A percentile compares a stretch with the other conserved stretches of the same genome.
phyloP scores from a whole-genome alignment of 2,797 vertebrate species.

The Karalla daura region DNA sequence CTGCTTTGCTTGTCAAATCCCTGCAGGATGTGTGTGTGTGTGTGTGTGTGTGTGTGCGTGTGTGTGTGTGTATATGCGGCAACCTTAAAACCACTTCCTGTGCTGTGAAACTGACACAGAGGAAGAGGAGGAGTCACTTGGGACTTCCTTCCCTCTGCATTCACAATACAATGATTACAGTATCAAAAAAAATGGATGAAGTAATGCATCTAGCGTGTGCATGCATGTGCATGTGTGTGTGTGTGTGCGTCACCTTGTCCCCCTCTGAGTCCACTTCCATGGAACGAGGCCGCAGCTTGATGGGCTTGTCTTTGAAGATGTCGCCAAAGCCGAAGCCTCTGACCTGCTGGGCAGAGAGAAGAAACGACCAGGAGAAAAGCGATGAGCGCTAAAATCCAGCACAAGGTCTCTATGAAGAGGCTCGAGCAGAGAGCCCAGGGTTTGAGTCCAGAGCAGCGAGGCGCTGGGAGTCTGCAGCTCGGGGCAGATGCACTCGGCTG shows the following conservation, averaged over 20 bases:
- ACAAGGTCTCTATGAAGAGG: not conserved
- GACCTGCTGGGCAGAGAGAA: slow-evolving; percentile 57
- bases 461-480: not conserved
- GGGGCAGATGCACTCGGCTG: not conserved
- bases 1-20: slow-evolving; percentile 70
- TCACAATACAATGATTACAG: slow-evolving; percentile 41
- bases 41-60: slow-evolving; percentile 21
- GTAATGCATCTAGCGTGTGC: slow-evolving; percentile 10
- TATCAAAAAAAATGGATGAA: slow-evolving; percentile 19
- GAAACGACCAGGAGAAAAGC: too few relatives aligned
- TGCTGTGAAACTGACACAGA: slow-evolving; percentile 49
- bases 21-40: slow-evolving; percentile 46
- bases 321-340: slow-evolving; percentile 96
- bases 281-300: slow-evolving; percentile 94
- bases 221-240: slow-evolving; percentile 21
- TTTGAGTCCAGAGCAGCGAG: not conserved
- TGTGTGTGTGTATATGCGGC: slow-evolving; percentile 27
- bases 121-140: slow-evolving; percentile 63
- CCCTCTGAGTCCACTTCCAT: slow-evolving; percentile 91
- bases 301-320: slow-evolving; percentile 98
- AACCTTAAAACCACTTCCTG: slow-evolving; percentile 67
- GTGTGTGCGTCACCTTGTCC: slow-evolving; percentile 81
- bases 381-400: not conserved
- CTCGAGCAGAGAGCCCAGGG: not conserved
- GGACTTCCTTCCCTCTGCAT: slow-evolving; percentile 51